Conservation (phyloP, 2,888 invertebrate genomes). For the Metallyticus violacea region DNA sequence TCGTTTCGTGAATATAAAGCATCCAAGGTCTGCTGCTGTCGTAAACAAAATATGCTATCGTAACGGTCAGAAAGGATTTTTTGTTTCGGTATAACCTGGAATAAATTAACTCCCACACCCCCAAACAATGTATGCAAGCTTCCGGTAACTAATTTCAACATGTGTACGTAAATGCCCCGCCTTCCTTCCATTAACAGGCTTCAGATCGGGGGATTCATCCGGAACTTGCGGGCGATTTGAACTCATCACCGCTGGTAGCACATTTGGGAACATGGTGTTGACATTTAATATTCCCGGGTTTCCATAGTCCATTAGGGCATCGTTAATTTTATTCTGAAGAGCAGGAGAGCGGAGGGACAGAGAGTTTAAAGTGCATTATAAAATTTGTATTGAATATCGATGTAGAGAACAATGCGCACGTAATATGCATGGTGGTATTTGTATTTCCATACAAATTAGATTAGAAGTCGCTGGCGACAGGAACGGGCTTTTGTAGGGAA, state of each 20-base stretch:
- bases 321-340: neutral
- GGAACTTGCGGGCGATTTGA: neutral
- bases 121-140: neutral
- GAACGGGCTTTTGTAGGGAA: neutral
- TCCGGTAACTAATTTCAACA: neutral
- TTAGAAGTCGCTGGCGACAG: neutral
- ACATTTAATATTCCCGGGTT: neutral
- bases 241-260: neutral
- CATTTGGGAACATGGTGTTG: neutral
- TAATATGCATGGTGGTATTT: neutral
- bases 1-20: neutral
- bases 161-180: neutral
- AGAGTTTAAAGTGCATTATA: neutral
- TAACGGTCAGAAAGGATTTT: neutral
- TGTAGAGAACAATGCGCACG: neutral
- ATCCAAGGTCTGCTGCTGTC: neutral
- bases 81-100: neutral
- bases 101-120: neutral
- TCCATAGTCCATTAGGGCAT: neutral
- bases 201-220: neutral
- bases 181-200: neutral
- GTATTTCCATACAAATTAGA: neutral
- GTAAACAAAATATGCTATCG: neutral
- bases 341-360: neutral
- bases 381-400: neutral